Conservation (phyloP, 2,113 vertebrate genomes). For the Psilopsiagon aymara region DNA sequence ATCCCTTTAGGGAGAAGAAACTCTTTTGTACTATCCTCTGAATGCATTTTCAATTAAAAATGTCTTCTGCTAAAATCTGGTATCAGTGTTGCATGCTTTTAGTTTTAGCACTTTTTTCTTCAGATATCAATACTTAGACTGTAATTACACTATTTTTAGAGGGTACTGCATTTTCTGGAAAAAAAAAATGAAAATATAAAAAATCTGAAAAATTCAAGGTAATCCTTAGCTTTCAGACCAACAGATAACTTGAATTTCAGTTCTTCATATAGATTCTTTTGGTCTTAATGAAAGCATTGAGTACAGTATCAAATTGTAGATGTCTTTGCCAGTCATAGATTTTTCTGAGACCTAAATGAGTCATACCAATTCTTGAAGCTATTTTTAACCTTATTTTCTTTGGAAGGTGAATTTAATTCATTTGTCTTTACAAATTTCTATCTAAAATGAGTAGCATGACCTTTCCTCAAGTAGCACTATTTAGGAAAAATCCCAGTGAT, state of each 20-base stretch:
- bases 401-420: slow-evolving; percentile 33
- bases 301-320: slow-evolving; percentile 17
- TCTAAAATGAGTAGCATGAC: slow-evolving; percentile 3
- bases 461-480: background rate
- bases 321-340: slow-evolving; percentile 41
- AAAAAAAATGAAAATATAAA: background rate
- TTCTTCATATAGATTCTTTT: background rate
- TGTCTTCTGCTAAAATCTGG: background rate
- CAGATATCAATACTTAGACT: background rate
- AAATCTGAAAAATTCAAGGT: background rate
- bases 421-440: slow-evolving; percentile 30
- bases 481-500: background rate
- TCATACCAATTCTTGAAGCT: background rate
- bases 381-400: slow-evolving; percentile 42
- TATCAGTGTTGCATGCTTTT: slow-evolving; percentile 65
- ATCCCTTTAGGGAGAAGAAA: slow-evolving; percentile 99
- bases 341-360: slow-evolving; percentile 42
- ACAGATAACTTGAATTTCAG: background rate
- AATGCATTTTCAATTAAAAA: slow-evolving; percentile 61
- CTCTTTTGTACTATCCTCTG: slow-evolving; percentile 97
- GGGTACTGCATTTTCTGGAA: slow-evolving; percentile 17
- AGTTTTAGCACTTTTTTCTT: background rate
- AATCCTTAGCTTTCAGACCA: background rate
- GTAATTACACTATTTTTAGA: slow-evolving; percentile 21
- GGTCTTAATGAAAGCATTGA: background rate